Evolutionary conservation across 2,888 invertebrate genomes (phyloP).

Genomic region (Dasysyrphus tricinctus): DNA sequence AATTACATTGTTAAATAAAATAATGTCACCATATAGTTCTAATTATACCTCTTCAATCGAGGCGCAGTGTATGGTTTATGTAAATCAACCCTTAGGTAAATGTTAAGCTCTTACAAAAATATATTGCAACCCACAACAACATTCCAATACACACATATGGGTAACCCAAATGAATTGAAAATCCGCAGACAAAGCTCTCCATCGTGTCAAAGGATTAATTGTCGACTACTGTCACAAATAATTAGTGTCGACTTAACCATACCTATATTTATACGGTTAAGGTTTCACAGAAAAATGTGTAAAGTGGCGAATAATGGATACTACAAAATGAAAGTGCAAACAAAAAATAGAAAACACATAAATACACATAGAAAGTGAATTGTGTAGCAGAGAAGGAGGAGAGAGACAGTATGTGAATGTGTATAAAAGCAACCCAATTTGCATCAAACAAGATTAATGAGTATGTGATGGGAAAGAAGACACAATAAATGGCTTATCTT

Average conservation of each 20-base stretch:
- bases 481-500: constrained; percentile 24
- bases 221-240: constrained; percentile 62
- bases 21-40: too few species aligned
- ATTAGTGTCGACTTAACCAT: constrained; percentile 56
- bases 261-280: constrained; percentile 5
- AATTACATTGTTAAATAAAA: too few species aligned
- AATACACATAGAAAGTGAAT: not conserved
- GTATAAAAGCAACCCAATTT: constrained; percentile 4
- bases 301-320: constrained; percentile 23
- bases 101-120: not conserved
- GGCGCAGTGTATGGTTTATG: not conserved
- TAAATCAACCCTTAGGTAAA: constrained; percentile 1
- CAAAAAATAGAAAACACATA: constrained; percentile 2
- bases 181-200: constrained; percentile 57
- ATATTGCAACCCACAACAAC: constrained; percentile 21
- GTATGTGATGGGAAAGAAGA: constrained; percentile 30
- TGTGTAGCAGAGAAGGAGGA: not conserved
- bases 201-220: constrained; percentile 66
- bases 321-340: constrained; percentile 3
- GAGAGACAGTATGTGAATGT: not conserved
- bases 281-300: constrained; percentile 49
- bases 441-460: constrained; percentile 39
- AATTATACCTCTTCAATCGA: too few species aligned
- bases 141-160: not conserved
- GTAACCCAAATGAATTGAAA: constrained; percentile 36